A percentile compares a stretch with the other conserved stretches of the same genome.
phyloP scores from a whole-genome alignment of 2,113 vertebrate species.

The Cottus gobio region DNA sequence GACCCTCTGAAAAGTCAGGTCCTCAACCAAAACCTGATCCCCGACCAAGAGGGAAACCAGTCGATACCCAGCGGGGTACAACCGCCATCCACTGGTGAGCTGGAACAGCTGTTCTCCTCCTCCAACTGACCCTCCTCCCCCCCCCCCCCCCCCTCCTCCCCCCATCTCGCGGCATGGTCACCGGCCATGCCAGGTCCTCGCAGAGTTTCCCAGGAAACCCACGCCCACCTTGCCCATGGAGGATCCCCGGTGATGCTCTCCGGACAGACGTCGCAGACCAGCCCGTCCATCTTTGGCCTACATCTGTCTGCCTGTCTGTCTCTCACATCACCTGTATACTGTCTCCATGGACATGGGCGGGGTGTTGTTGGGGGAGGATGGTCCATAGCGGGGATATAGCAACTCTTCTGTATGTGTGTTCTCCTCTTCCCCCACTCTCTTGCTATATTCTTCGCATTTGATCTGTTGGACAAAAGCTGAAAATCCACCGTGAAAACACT shows the following conservation, averaged over 20 bases:
- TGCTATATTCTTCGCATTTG: slow-evolving; percentile 65
- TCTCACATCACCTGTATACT: slow-evolving; percentile 62
- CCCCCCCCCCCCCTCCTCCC: slow-evolving; percentile 4
- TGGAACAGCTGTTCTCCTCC: slow-evolving; percentile 56
- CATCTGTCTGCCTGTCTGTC: slow-evolving; percentile 66
- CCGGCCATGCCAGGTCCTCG: slow-evolving; percentile 49
- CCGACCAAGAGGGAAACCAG: slow-evolving; percentile 56
- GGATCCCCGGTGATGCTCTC: slow-evolving; percentile 48
- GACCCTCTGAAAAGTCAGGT: slow-evolving; percentile 55
- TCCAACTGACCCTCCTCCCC: slow-evolving; percentile 42
- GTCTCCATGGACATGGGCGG: slow-evolving; percentile 68
- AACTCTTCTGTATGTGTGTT: slow-evolving; percentile 69
- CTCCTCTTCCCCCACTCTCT: slow-evolving; percentile 50
- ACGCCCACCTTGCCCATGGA: slow-evolving; percentile 61
- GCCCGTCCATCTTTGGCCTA: slow-evolving; percentile 61
- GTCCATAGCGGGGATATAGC: slow-evolving; percentile 62
- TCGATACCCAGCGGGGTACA: slow-evolving; percentile 38
- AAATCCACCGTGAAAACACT: slow-evolving; percentile 56
- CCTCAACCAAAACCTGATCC: slow-evolving; percentile 57
- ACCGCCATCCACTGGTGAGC: slow-evolving; percentile 43
- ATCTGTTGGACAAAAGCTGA: slow-evolving; percentile 64
- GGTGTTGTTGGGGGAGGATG: slow-evolving; percentile 57
- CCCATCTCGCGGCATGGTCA: slow-evolving; percentile 44
- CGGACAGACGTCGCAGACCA: slow-evolving; percentile 65
- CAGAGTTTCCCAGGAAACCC: slow-evolving; percentile 53